Conservation (phyloP, 2,888 invertebrate species). For the Heliconius sara region DNA sequence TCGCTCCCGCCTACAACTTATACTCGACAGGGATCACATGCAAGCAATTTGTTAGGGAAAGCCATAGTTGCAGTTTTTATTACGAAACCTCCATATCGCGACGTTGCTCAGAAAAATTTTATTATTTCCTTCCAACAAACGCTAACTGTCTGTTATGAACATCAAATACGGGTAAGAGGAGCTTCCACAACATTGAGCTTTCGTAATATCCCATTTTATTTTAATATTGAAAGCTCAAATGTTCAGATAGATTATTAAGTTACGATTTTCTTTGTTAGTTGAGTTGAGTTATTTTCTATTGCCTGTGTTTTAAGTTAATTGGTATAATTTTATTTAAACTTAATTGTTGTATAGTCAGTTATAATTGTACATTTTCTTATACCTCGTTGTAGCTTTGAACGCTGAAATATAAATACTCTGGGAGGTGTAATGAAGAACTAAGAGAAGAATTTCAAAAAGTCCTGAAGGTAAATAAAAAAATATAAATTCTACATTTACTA, state of each 20-base stretch:
- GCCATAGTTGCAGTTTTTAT: constrained; percentile 71
- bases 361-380: too few species aligned
- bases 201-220: constrained; percentile 42
- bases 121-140: constrained; percentile 49
- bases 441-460: too few species aligned
- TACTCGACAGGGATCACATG: constrained; percentile 65
- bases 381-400: too few species aligned
- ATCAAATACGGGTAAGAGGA: constrained; percentile 45
- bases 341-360: not conserved
- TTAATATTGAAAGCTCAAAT: constrained; percentile 32
- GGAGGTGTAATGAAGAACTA: too few species aligned
- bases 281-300: not conserved
- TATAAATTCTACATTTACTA: too few species aligned
- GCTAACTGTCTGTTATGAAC: constrained; percentile 52
- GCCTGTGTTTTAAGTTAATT: not conserved
- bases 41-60: constrained; percentile 70
- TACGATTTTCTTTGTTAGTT: constrained; percentile 12
- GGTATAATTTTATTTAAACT: not conserved
- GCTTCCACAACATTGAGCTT: constrained; percentile 47
- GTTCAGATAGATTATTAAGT: constrained; percentile 5
- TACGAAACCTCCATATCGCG: constrained; percentile 62
- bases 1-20: constrained; percentile 50
- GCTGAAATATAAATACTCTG: too few species aligned
- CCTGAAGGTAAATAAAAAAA: too few species aligned
- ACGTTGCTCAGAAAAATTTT: constrained; percentile 54